These are phyloP conservation scores for Cryptus viduatorius DNA, from an alignment of 2,888 invertebrate species.

Conservation along the genomic window DNA sequence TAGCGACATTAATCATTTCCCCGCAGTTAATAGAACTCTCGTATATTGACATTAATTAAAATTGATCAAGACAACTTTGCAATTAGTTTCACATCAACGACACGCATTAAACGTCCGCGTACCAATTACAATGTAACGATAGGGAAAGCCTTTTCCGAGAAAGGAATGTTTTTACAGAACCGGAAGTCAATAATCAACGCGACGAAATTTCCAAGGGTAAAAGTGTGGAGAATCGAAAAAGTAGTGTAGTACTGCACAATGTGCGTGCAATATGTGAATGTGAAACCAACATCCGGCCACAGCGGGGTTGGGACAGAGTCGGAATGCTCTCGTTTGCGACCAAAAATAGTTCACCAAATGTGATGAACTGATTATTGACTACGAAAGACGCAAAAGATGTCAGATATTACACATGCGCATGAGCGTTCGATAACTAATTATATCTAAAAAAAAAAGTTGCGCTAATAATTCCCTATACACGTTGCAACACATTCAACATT, in stretches of 20 bases:
- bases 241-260: constrained; percentile 24
- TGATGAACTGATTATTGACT: not conserved
- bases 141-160: not conserved
- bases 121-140: not conserved
- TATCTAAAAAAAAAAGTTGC: no score
- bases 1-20: constrained; percentile 7
- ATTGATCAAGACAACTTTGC: constrained; percentile 14
- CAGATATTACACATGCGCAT: no score
- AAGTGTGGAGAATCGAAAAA: not conserved
- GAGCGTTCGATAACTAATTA: no score
- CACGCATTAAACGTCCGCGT: constrained; percentile 1
- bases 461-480: no score
- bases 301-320: not conserved
- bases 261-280: constrained; percentile 57
- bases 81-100: not conserved
- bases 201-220: constrained; percentile 11
- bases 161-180: not conserved
- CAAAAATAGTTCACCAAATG: constrained; percentile 16
- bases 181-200: not conserved
- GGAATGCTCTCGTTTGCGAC: not conserved
- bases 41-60: constrained; percentile 7
- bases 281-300: constrained; percentile 19
- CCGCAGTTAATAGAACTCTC: not conserved
- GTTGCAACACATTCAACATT: no score
- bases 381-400: not conserved